These are phyloP conservation scores for Halisarca cf. caerulea DNA, from an alignment of 37 sponge, comb jelly and placozoan genomes.

Conservation along the genomic window DNA sequence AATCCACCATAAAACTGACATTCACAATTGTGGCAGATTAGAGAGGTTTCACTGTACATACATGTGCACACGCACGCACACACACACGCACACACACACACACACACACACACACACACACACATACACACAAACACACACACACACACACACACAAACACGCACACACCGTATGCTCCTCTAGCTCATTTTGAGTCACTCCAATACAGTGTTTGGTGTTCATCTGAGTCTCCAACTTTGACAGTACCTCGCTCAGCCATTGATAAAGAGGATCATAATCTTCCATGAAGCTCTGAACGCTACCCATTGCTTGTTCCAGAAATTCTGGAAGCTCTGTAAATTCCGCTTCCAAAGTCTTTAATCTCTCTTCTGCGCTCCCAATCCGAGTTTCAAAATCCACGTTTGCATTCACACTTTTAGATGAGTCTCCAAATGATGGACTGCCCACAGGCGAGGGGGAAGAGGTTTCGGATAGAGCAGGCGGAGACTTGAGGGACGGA, in stretches of 20 bases:
- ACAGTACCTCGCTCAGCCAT: not conserved
- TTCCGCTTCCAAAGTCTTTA: not conserved
- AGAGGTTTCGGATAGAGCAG: not conserved
- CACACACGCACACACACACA: too few species aligned
- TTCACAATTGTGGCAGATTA: too few species aligned
- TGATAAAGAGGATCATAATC: not conserved
- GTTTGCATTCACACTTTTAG: too few species aligned
- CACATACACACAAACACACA: too few species aligned
- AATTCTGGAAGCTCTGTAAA: not conserved
- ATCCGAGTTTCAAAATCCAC: too few species aligned
- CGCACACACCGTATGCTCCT: constrained; percentile 28
- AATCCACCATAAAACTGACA: too few species aligned
- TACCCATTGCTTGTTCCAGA: not conserved
- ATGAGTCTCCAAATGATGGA: too few species aligned
- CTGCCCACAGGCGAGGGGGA: too few species aligned
- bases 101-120: too few species aligned
- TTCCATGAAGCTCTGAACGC: not conserved
- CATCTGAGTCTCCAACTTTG: not conserved
- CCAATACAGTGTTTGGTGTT: constrained; percentile 27
- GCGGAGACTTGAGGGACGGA: not conserved
- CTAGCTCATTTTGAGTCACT: constrained; percentile 18
- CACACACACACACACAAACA: too few species aligned
- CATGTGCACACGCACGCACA: too few species aligned
- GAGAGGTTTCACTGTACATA: too few species aligned
- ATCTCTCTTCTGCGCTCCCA: not conserved